These are phyloP conservation scores for Muntiacus reevesi DNA, from an alignment of 2,113 vertebrate genomes.

Conservation along the genomic window DNA sequence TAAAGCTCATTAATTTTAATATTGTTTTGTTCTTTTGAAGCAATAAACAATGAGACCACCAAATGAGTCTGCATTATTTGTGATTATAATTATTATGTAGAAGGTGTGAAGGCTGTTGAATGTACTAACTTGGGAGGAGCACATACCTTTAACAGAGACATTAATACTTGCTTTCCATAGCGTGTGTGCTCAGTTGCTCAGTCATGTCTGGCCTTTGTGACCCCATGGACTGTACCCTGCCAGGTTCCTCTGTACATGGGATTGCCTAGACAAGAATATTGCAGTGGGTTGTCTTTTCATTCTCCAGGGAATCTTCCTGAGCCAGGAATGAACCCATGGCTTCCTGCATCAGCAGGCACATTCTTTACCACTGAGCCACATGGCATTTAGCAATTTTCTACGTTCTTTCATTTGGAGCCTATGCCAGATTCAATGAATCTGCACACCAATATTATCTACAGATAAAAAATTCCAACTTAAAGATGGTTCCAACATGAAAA, in stretches of 20 bases:
- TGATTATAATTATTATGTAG: background rate
- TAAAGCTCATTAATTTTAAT: background rate
- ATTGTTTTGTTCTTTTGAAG: background rate
- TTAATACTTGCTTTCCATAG: background rate
- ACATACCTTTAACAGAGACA: background rate
- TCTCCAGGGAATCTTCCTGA: background rate
- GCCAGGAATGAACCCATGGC: background rate
- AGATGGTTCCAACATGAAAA: background rate
- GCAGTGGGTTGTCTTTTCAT: background rate
- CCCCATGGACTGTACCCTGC: background rate
- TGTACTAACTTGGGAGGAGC: background rate
- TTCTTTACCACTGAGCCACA: background rate
- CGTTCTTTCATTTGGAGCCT: background rate
- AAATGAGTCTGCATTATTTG: background rate
- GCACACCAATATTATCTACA: background rate
- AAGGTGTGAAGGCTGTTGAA: background rate
- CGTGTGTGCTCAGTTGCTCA: fast-evolving
- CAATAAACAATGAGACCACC: background rate
- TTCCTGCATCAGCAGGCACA: background rate
- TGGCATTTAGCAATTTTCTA: background rate
- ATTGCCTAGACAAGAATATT: background rate
- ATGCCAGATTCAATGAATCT: background rate
- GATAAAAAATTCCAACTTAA: background rate
- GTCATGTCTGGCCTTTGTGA: background rate
- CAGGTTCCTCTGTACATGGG: background rate